Conservation (phyloP, 2,113 vertebrate genomes). For the Willisornis vidua region DNA sequence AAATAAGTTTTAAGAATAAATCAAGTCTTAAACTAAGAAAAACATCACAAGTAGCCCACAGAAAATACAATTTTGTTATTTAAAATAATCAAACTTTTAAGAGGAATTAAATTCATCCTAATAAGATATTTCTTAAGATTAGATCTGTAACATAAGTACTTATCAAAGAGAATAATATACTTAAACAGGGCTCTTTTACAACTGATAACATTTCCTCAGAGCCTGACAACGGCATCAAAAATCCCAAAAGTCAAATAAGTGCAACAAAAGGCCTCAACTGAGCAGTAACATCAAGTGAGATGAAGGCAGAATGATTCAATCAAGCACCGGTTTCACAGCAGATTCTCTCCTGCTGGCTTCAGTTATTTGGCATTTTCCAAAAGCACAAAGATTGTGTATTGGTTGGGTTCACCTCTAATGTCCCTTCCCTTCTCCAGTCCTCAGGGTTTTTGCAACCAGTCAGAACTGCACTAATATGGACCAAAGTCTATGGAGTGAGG, state of each 20-base stretch:
- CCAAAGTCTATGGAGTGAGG: accelerated
- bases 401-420: not conserved
- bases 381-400: not conserved
- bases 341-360: not conserved
- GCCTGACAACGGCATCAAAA: not conserved
- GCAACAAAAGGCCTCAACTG: not conserved
- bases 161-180: not conserved
- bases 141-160: not conserved
- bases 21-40: not conserved
- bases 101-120: not conserved
- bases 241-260: not conserved
- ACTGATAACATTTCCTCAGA: not conserved
- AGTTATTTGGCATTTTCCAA: not conserved
- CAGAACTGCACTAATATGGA: not conserved
- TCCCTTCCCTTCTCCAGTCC: not conserved
- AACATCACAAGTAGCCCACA: not conserved
- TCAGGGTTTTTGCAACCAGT: not conserved
- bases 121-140: not conserved
- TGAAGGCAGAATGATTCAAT: not conserved
- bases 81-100: not conserved
- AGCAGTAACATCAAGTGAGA: not conserved
- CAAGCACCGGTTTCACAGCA: not conserved
- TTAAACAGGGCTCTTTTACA: not conserved
- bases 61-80: not conserved
- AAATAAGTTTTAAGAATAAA: not conserved